Conservation (phyloP, 2,797 vertebrate genomes). For the Parambassis ranga region DNA sequence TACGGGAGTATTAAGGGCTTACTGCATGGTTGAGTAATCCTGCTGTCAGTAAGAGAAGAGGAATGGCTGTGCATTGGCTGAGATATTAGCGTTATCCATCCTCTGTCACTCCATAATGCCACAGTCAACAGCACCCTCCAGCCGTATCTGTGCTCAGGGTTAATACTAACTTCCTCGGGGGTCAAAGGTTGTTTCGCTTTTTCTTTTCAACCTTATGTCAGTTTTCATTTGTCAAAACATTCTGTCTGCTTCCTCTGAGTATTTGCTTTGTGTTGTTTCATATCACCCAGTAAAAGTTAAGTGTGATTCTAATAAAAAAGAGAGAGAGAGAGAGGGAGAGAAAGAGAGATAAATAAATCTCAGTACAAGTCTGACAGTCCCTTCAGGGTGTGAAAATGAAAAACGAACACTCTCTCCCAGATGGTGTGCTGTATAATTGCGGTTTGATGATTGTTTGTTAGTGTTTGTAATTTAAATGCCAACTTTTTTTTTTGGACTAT, state of each 20-base stretch:
- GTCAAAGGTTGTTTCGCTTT: conserved; percentile 36
- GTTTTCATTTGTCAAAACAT: conserved; percentile 16
- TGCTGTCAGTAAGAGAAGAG: conserved; percentile 54
- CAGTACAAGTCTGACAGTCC: conserved; percentile 13
- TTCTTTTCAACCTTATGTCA: conserved; percentile 19
- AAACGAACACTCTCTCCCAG: conserved; percentile 46
- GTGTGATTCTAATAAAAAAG: not conserved
- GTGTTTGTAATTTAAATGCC: conserved; percentile 57
- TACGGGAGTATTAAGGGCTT: conserved; percentile 52
- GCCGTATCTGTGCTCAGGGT: conserved; percentile 12
- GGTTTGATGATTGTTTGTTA: conserved; percentile 49
- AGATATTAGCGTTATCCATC: conserved; percentile 66
- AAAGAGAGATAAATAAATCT: not conserved
- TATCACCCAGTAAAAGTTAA: conserved; percentile 4
- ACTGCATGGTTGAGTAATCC: conserved; percentile 59
- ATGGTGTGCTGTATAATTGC: conserved; percentile 50
- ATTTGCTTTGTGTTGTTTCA: conserved; percentile 1
- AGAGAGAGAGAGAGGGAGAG: not conserved
- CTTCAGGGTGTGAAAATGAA: conserved; percentile 40
- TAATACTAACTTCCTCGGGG: conserved; percentile 23
- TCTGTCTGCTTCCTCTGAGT: not conserved
- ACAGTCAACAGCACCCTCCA: conserved; percentile 36
- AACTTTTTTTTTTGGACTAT: conserved; percentile 58
- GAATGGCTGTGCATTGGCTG: conserved; percentile 51
- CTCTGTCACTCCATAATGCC: conserved; percentile 40